Percentiles rank a stretch among this genome's conserved stretches.
These are phyloP conservation scores for Sepioteuthis lessoniana DNA, from an alignment of 2,888 invertebrate genomes.

Conservation along the genomic window DNA sequence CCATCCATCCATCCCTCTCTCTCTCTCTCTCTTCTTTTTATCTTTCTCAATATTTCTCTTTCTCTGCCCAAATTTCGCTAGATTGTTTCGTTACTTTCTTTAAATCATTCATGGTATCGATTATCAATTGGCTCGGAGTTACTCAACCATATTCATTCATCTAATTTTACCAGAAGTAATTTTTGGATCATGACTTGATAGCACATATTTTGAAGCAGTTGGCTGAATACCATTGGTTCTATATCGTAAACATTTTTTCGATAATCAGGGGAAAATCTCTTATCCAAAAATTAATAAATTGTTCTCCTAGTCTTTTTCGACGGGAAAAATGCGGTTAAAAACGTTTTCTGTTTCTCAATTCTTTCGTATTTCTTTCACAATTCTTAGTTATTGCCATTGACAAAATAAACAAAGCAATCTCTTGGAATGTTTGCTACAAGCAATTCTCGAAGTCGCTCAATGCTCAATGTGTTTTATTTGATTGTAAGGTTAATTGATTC, in stretches of 20 bases:
- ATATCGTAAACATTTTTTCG: not conserved
- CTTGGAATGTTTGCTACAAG: too few relatives aligned
- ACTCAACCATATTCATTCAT: not conserved
- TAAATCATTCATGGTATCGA: not conserved
- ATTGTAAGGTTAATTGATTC: not conserved
- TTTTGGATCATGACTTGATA: not conserved
- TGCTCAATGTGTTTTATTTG: not conserved
- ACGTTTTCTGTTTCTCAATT: too few relatives aligned
- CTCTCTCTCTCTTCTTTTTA: too few relatives aligned
- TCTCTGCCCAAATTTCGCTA: too few relatives aligned
- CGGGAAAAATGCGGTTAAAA: not conserved
- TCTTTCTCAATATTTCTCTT: too few relatives aligned
- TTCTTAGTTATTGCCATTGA: too few relatives aligned
- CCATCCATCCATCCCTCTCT: too few relatives aligned
- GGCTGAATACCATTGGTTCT: not conserved
- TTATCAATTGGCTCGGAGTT: not conserved
- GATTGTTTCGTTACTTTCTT: too few relatives aligned
- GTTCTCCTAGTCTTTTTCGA: not conserved
- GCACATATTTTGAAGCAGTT: not conserved
- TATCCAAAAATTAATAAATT: not conserved
- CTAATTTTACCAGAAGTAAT: not conserved
- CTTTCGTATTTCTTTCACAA: too few relatives aligned
- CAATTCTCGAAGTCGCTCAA: too few relatives aligned
- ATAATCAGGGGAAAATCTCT: not conserved
- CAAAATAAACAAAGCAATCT: too few relatives aligned